phyloP scores from a whole-genome alignment of 2,888 invertebrate species.

The Ecdyonurus torrentis region DNA sequence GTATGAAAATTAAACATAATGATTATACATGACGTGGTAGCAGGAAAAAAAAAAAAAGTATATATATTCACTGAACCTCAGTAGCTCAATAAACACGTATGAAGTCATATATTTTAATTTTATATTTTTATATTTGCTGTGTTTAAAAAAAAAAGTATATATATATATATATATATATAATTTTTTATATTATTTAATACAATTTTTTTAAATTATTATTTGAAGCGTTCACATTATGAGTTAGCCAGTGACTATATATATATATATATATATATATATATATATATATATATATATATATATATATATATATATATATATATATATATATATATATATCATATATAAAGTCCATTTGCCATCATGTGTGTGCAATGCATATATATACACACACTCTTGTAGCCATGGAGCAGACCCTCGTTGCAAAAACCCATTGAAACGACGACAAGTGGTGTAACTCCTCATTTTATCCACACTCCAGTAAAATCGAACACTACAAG shows the following conservation, averaged over 20 bases:
- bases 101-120: not conserved
- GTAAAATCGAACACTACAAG: not conserved
- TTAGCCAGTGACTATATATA: too few relatives aligned
- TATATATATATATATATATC: too few relatives aligned
- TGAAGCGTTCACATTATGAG: not conserved
- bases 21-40: too few relatives aligned
- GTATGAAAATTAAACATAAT: too few relatives aligned
- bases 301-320: too few relatives aligned
- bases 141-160: not conserved
- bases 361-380: too few relatives aligned
- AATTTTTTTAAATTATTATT: not conserved
- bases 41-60: too few relatives aligned
- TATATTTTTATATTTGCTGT: not conserved
- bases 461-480: not conserved
- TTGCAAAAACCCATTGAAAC: not conserved
- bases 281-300: too few relatives aligned
- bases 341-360: not conserved
- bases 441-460: not conserved
- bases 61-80: not conserved
- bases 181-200: not conserved
- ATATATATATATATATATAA: too few relatives aligned
- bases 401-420: too few relatives aligned
- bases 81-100: not conserved
- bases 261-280: too few relatives aligned
- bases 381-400: too few relatives aligned